A percentile compares a stretch with the other conserved stretches of the same genome.
phyloP scores from a whole-genome alignment of 2,113 vertebrate genomes.

The Oryzias melastigma region DNA sequence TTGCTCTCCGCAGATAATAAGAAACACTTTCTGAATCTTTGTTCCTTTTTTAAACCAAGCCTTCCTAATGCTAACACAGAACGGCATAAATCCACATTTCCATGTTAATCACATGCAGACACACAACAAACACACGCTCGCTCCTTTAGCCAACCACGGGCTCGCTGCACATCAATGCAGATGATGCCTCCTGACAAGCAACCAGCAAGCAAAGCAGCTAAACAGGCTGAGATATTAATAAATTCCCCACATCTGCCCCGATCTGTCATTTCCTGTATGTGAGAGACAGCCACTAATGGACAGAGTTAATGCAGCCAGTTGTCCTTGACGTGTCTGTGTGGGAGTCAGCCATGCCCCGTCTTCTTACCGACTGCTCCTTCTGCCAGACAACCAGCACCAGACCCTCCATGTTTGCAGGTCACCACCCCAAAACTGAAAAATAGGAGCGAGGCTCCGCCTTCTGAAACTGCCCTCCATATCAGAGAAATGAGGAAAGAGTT shows the following conservation, averaged over 20 bases:
- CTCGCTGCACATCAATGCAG: slow-evolving; percentile 30
- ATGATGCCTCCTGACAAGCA: slow-evolving; percentile 23
- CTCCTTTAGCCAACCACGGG: slow-evolving; percentile 10
- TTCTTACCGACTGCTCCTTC: slow-evolving; percentile 29
- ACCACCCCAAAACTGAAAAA: slow-evolving; percentile 34
- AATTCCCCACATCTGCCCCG: slow-evolving; percentile 44
- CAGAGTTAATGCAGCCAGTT: slow-evolving; percentile 51
- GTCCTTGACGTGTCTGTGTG: slow-evolving; percentile 47
- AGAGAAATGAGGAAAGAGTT: slow-evolving; percentile 6
- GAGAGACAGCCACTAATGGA: slow-evolving; percentile 51
- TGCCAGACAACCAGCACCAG: slow-evolving; percentile 37
- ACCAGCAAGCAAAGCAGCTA: slow-evolving; percentile 19
- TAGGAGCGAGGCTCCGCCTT: slow-evolving; percentile 26
- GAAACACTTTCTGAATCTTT: slow-evolving; percentile 9
- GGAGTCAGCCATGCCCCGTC: slow-evolving; percentile 35
- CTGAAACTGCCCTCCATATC: slow-evolving; percentile 10
- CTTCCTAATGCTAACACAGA: not conserved
- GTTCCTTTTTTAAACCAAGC: not conserved
- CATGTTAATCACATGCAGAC: slow-evolving; percentile 26
- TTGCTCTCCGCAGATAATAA: slow-evolving; percentile 2
- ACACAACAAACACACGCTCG: not conserved
- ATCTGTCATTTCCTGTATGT: slow-evolving; percentile 59
- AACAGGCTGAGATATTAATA: slow-evolving; percentile 49
- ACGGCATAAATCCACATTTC: slow-evolving; percentile 5
- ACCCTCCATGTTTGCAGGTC: slow-evolving; percentile 4